phyloP scores from a whole-genome alignment of 2,113 vertebrate species.

The Martes martes region DNA sequence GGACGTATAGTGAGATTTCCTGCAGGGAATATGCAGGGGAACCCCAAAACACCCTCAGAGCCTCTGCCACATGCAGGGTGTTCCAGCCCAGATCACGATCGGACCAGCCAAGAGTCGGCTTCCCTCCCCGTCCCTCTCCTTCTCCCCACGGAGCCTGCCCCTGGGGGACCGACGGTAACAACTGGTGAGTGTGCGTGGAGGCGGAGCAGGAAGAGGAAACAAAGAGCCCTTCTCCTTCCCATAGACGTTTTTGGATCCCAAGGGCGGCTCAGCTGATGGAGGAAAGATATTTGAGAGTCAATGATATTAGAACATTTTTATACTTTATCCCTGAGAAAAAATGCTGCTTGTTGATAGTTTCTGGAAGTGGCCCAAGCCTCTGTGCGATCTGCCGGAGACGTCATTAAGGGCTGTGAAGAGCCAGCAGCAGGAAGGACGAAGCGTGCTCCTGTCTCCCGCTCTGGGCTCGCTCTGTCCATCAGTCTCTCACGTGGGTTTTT shows the following conservation, averaged over 20 bases:
- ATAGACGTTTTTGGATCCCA: no score
- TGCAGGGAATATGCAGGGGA: neutral
- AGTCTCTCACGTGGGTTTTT: neutral
- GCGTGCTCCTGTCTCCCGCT: neutral
- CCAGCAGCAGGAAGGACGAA: fast-evolving
- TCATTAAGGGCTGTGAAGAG: neutral
- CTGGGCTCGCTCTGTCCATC: neutral
- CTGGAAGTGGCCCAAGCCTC: neutral
- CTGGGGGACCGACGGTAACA: fast-evolving
- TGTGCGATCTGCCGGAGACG: neutral
- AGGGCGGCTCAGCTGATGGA: neutral
- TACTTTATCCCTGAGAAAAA: neutral
- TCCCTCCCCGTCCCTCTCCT: fast-evolving
- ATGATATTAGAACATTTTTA: neutral
- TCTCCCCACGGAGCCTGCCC: neutral
- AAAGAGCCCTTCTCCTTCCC: neutral
- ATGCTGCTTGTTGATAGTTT: neutral
- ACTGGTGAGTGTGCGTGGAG: no score
- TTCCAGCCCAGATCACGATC: neutral
- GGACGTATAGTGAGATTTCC: neutral
- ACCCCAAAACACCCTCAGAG: neutral
- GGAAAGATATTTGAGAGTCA: neutral
- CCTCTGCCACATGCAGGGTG: no score
- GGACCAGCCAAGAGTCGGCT: fast-evolving
- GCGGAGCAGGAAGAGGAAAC: fast-evolving